Evolutionary conservation across 2,113 vertebrate genomes (phyloP), one percentile per base, ranked within the genome.

Genomic region (Cichladusa arquata): DNA sequence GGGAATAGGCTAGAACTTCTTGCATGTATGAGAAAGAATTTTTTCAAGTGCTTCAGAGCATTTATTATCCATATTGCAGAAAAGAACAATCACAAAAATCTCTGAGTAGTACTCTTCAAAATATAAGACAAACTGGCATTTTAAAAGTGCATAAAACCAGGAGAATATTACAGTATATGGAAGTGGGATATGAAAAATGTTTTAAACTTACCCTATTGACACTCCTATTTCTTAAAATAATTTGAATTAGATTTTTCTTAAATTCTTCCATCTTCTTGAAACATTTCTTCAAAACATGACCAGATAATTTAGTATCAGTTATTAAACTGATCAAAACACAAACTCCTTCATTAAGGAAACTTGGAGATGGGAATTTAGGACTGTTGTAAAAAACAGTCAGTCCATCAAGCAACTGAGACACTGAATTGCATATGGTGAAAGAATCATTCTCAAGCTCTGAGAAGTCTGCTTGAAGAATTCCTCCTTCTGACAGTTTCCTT

Each of bases 121-220:
- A 76, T 38, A 18, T 8, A 91, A 29, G 25, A 67, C 8, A 74
- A 85, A 74, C 9, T 54, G 66, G 8, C 69, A 88, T 29, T 81
- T 50, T 7, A 66, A 53, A 71, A 44, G 28, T 16, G 34, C 14
- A 24, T 38, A 50, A 79, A 84, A 14, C 1, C 19, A 94, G 22
- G 4, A 60, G 18, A 88, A 23, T 62, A 60, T 48, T 71, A 45
- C 14, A 22, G 15, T 12, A 51, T 54, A 61, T 17, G 50, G n/a
- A 83, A 89, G 29, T 40, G 19, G 8, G n/a, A 12, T 58, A 47
- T 4, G 22, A 86, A 76, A 93, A 65, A 65, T 14, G 22, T n/a
- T 93, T 92, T 80, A 82, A 86, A 98, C 99, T 98, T 97, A 99
- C 99, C 98, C 97, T 93, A 78, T 98, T 97, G 66, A 97, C 92